phyloP scores from a whole-genome alignment of 2,888 invertebrate species.

The Noctua fimbriata region DNA sequence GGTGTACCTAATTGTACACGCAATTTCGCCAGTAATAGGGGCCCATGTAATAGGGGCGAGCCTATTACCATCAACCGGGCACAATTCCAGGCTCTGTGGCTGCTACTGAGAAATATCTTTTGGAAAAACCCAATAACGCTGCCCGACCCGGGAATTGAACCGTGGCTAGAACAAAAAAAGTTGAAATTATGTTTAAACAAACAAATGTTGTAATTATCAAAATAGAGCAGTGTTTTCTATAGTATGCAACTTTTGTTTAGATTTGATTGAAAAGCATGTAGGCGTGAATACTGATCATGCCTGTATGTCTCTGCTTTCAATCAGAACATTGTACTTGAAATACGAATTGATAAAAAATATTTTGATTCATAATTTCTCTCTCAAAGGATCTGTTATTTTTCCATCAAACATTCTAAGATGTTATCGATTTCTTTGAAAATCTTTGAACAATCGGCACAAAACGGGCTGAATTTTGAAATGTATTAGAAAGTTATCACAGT shows the following conservation, averaged over 20 bases:
- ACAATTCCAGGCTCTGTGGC: too few relatives aligned
- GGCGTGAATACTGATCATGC: not conserved
- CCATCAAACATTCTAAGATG: conserved; percentile 27
- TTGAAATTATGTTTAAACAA: too few relatives aligned
- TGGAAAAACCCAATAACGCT: too few relatives aligned
- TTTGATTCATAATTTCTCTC: conserved; percentile 10
- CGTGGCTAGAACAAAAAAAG: too few relatives aligned
- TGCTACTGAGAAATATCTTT: too few relatives aligned
- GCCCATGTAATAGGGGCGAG: too few relatives aligned
- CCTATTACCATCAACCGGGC: too few relatives aligned
- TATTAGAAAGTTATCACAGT: conserved; percentile 48
- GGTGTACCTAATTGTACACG: too few relatives aligned
- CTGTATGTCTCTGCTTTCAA: not conserved
- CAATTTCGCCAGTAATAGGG: too few relatives aligned
- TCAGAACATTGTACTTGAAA: conserved; percentile 14
- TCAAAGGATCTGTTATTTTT: conserved; percentile 37
- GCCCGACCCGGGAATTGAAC: too few relatives aligned
- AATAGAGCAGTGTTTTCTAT: not conserved
- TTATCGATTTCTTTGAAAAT: conserved; percentile 29
- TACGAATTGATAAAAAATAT: not conserved
- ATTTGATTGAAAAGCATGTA: not conserved
- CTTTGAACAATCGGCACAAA: conserved; percentile 26
- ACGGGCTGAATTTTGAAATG: conserved; percentile 31
- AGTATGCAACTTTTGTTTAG: not conserved
- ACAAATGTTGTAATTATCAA: not conserved